phyloP scores from a whole-genome alignment of 2,113 vertebrate genomes.

The Scolopax mira region DNA sequence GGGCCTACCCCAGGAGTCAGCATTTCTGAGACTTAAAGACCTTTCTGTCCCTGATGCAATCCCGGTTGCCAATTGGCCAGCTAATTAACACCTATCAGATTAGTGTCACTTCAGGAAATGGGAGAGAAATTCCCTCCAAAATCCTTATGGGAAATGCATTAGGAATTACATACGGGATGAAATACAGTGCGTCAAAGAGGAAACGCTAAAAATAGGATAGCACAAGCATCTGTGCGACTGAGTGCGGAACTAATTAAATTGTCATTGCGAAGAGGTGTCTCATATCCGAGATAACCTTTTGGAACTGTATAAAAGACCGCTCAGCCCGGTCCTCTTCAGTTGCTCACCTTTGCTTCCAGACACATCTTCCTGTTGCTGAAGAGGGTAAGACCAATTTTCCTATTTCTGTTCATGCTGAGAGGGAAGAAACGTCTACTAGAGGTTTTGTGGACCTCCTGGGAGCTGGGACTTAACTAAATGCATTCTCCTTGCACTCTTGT shows the following conservation, averaged over 20 bases:
- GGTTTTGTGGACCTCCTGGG: neutral
- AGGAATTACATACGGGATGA: neutral
- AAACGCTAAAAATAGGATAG: neutral
- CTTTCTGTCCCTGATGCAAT: constrained; percentile 1
- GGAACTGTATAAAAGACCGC: neutral
- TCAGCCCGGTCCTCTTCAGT: neutral
- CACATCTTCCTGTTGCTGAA: neutral
- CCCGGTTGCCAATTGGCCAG: neutral
- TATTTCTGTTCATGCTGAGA: accelerated
- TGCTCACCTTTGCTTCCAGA: neutral
- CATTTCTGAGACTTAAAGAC: neutral
- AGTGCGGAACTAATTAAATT: neutral
- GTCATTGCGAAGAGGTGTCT: neutral
- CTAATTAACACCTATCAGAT: neutral
- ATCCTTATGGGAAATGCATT: neutral
- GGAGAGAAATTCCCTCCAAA: neutral
- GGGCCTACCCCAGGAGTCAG: constrained; percentile 12
- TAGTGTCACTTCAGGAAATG: constrained; percentile 17
- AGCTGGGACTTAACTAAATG: neutral
- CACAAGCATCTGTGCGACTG: neutral
- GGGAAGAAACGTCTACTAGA: accelerated
- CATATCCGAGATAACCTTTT: neutral
- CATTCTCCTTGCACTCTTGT: too few relatives aligned
- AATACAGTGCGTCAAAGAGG: neutral
- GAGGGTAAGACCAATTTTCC: neutral